Evolutionary conservation across 1,140 invertebrate genomes (phyloP).

Genomic region (Pogonognathellus flavescens): DNA sequence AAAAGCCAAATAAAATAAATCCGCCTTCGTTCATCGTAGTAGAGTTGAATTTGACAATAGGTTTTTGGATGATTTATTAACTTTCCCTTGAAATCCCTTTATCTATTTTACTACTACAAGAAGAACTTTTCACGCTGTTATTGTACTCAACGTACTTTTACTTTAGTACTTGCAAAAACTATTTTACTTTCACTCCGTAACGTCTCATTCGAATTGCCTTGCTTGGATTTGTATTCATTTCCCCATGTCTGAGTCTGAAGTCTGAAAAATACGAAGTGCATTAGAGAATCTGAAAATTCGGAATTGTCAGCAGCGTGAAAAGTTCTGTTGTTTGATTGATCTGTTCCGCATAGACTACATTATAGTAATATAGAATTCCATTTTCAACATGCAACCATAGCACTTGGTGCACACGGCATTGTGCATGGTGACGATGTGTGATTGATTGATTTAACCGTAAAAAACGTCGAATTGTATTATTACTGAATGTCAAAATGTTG

Average conservation of each 20-base stretch:
- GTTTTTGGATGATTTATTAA: constrained; percentile 24
- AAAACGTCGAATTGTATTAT: not conserved
- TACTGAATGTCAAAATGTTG: not conserved
- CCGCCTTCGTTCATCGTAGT: constrained; percentile 26
- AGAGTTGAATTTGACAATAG: constrained; percentile 3
- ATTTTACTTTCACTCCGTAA: too few relatives aligned
- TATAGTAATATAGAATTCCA: not conserved
- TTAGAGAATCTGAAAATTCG: not conserved
- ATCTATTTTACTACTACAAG: not conserved
- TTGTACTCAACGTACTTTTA: not conserved
- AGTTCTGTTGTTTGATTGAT: constrained; percentile 24
- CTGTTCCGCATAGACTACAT: not conserved
- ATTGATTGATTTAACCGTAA: not conserved
- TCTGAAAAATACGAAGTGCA: not conserved
- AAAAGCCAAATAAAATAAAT: constrained; percentile 24
- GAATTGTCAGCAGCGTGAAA: constrained; percentile 12
- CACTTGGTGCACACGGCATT: constrained; percentile 19
- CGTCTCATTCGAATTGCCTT: not conserved
- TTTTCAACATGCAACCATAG: constrained; percentile 22
- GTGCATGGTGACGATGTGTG: constrained; percentile 36
- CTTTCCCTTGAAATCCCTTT: constrained; percentile 21
- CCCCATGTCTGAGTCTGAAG: not conserved
- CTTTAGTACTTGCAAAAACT: too few relatives aligned
- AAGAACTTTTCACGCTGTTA: constrained; percentile 25
- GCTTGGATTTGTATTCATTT: constrained; percentile 1